These are phyloP conservation scores for Spodoptera litura DNA, from an alignment of 1,140 invertebrate species.

Conservation along the genomic window DNA sequence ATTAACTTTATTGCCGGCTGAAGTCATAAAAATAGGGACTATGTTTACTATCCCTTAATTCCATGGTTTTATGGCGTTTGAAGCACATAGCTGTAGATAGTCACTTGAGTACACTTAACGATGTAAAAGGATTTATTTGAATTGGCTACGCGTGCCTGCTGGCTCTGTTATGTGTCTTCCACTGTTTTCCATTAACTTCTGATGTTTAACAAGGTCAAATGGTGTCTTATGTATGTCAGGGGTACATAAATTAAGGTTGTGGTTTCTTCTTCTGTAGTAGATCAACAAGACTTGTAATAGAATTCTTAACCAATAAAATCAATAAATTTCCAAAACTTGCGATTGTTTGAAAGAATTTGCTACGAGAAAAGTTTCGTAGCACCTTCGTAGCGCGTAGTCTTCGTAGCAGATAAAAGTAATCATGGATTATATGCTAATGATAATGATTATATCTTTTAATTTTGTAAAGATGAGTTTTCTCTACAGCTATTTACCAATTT, in stretches of 20 bases:
- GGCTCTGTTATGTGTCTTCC: background rate
- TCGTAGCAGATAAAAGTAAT: too few relatives aligned
- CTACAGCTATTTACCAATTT: too few relatives aligned
- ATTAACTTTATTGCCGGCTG: slow-evolving; percentile 37
- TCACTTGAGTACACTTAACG: background rate
- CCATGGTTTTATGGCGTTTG: slow-evolving; percentile 22
- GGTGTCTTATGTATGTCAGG: too few relatives aligned
- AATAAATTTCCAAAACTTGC: background rate
- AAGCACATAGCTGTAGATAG: slow-evolving; percentile 5
- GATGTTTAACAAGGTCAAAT: too few relatives aligned
- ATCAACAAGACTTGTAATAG: background rate
- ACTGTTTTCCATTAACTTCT: too few relatives aligned
- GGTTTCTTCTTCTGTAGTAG: too few relatives aligned
- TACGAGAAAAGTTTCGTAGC: background rate
- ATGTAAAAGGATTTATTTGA: slow-evolving; percentile 7
- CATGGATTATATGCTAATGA: too few relatives aligned
- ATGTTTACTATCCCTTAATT: slow-evolving; percentile 33
- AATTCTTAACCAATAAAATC: background rate
- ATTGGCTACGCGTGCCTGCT: background rate
- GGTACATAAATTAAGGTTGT: too few relatives aligned
- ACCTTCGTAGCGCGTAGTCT: background rate
- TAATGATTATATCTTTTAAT: too few relatives aligned
- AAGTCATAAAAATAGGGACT: slow-evolving; percentile 28
- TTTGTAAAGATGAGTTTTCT: too few relatives aligned
- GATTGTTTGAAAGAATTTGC: background rate